Evolutionary conservation across 2,113 vertebrate genomes (phyloP).

Genomic region (Paracanthobrama guichenoti): DNA sequence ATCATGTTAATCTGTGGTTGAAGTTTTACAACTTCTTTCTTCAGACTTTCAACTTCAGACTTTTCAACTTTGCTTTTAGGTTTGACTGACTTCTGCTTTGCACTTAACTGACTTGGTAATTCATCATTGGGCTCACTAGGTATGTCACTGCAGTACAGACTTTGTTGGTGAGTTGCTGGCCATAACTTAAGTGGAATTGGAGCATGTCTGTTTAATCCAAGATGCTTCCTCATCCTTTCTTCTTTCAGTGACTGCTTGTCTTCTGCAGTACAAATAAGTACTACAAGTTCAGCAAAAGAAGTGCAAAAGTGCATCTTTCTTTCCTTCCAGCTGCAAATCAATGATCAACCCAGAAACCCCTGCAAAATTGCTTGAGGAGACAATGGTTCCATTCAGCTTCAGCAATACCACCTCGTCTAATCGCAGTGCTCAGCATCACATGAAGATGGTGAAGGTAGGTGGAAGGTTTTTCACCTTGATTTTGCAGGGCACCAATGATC

Average conservation of each 20-base stretch:
- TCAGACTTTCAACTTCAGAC: background rate
- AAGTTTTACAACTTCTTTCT: background rate
- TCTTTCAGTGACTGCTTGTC: background rate
- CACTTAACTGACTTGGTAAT: background rate
- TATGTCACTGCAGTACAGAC: background rate
- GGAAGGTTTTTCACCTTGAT: background rate
- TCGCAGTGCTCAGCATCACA: background rate
- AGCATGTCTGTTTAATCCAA: background rate
- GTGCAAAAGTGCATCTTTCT: background rate
- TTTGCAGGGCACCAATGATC: background rate
- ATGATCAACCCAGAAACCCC: background rate
- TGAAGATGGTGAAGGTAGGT: background rate
- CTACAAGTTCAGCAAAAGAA: background rate
- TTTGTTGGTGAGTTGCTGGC: background rate
- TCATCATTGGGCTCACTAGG: background rate
- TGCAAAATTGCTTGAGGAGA: background rate
- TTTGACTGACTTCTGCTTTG: background rate
- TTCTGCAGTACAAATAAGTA: background rate
- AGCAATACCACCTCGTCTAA: background rate
- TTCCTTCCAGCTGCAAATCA: background rate
- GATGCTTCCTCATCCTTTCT: background rate
- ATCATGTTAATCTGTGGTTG: background rate
- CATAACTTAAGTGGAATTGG: background rate
- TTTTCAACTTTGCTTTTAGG: background rate
- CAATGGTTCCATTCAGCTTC: background rate